phyloP scores from a whole-genome alignment of 2,797 vertebrate species.

The Numenius phaeopus region DNA sequence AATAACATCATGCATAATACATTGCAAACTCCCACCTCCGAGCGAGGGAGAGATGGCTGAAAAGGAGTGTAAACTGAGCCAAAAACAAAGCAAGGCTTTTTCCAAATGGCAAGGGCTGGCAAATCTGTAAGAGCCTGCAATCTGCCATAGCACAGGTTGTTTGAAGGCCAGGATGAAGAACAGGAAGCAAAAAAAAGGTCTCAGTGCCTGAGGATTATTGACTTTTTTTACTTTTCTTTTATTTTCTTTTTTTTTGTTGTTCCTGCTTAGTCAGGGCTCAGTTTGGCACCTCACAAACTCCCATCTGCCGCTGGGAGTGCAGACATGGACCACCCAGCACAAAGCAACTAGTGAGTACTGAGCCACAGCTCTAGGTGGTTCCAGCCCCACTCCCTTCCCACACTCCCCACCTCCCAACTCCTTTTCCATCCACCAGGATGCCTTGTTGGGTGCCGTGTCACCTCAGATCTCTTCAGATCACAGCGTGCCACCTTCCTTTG shows the following conservation, averaged over 20 bases:
- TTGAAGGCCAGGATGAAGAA: neutral
- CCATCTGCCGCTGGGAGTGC: neutral
- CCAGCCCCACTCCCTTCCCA: neutral
- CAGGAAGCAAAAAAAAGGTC: neutral
- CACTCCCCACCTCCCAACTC: neutral
- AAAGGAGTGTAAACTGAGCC: slow-evolving; percentile 32
- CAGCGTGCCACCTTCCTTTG: neutral
- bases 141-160: neutral
- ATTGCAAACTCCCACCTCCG: slow-evolving; percentile 29
- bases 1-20: slow-evolving; percentile 58
- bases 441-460: neutral
- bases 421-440: neutral
- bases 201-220: neutral
- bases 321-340: neutral
- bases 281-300: neutral
- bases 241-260: neutral
- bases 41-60: neutral
- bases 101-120: slow-evolving; percentile 18
- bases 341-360: neutral
- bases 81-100: slow-evolving; percentile 46
- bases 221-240: neutral
- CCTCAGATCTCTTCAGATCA: slow-evolving; percentile 35
- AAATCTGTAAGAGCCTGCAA: slow-evolving; percentile 13
- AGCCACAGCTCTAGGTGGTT: neutral
- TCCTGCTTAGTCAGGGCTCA: neutral